phyloP scores from a whole-genome alignment of 2,797 vertebrate species.

The Muraenolepis orangiensis region DNA sequence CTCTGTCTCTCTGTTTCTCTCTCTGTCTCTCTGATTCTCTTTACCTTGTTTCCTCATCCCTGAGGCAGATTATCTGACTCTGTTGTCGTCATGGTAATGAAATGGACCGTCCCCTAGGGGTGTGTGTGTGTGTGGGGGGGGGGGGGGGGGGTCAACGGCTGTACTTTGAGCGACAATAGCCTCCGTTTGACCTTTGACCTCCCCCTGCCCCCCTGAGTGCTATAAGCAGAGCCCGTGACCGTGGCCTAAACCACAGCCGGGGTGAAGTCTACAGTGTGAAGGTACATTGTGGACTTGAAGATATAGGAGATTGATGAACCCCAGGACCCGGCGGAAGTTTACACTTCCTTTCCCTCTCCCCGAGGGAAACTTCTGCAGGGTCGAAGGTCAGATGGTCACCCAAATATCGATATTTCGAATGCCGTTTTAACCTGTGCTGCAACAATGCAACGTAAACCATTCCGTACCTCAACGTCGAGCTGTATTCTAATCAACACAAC shows the following conservation, averaged over 20 bases:
- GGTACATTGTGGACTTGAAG: neutral
- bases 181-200: slow-evolving; percentile 67
- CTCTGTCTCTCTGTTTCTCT: neutral
- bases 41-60: neutral
- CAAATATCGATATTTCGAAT: neutral
- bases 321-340: no score
- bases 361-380: no score
- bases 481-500: neutral
- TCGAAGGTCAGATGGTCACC: no score
- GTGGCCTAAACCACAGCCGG: slow-evolving; percentile 60
- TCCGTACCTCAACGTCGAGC: no score
- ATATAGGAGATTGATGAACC: neutral
- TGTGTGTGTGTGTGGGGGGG: no score
- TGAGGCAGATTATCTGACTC: slow-evolving; percentile 18
- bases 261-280: slow-evolving; percentile 10
- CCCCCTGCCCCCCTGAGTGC: slow-evolving; percentile 40
- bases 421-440: no score
- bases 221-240: slow-evolving; percentile 59
- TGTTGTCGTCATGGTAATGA: slow-evolving; percentile 34
- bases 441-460: no score
- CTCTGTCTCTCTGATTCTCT: slow-evolving; percentile 7
- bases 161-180: slow-evolving; percentile 56
- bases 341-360: no score
- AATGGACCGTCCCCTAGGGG: slow-evolving; percentile 61
- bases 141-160: slow-evolving; percentile 52